Base-by-base conservation (phyloP, 2,888 invertebrate species). In the Cryptocheilus praepositus region DNA sequence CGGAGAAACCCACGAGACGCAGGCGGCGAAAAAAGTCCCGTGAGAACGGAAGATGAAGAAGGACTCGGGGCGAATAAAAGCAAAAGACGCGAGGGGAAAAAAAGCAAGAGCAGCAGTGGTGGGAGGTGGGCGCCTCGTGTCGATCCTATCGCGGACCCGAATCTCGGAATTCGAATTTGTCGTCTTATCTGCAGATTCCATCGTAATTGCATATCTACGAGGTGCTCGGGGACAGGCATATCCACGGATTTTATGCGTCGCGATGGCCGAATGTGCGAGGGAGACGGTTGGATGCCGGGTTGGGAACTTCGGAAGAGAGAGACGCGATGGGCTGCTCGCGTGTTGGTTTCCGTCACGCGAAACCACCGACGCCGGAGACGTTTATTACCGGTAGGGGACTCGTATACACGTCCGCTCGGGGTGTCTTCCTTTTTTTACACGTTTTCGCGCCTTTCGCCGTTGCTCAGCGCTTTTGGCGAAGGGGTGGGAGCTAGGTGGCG, bases 161-260 rank as follows among this genome's bases (percentile, higher is more conserved):
- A 86, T 86, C 86, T 86, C 64, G 83, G 82, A 83, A 85, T 85
- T 83, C 80, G 83, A 83, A 82, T 84, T 85, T 82, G 74, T 73
- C 67, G 73, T 79, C 71, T 76, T 86, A 86, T 86, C 86, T 78
- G 59, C 70, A 79, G 71, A 85, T 86, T 85, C 85, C 77, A 81
- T 82, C 80, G 81, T 83, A 85, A 82, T 85, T 86, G 84, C 86
- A 81, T 84, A 84, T 86, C 86, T 85, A 84, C 83, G 86, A 86
- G 86, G 86, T 85, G 85, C 85, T 85, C 72, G 49, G 79, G 8
- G 36, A 36, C 36, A 36, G 36, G 36, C 36, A 36, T 36, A 36
- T 36, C 36, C 36, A 36, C 36, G 36, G 36, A 36, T 36, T 36
- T 36, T 36, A 36, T 36, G 36, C 36, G 36, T 36, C 36, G 36